These are phyloP conservation scores for Hypotaenidia philippensis DNA, from an alignment of 2,797 vertebrate species.

Conservation along the genomic window DNA sequence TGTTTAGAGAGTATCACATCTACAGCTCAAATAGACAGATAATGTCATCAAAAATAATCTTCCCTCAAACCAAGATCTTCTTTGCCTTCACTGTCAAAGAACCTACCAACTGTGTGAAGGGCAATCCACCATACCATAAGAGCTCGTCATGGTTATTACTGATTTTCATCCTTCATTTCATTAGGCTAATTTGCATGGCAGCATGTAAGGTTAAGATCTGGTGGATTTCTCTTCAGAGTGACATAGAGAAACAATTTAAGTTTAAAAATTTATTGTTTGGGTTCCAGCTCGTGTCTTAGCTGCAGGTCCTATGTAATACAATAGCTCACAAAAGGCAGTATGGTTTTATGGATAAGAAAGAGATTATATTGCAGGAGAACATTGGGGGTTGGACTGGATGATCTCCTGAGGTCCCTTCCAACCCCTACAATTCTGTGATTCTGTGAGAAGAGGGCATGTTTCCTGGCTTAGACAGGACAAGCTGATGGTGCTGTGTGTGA, in stretches of 20 bases:
- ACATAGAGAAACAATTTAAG: neutral
- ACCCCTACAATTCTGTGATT: too few species aligned
- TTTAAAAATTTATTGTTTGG: neutral
- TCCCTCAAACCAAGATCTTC: neutral
- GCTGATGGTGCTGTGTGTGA: neutral
- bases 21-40: neutral
- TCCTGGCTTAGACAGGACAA: neutral
- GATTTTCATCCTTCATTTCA: neutral
- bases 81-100: neutral
- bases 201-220: neutral
- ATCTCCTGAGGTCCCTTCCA: too few species aligned
- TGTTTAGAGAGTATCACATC: conserved; percentile 15
- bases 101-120: neutral
- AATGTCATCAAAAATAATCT: conserved; percentile 5
- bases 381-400: too few species aligned
- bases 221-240: neutral
- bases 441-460: fast-evolving
- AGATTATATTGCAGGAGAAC: neutral
- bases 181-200: neutral
- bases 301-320: neutral
- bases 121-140: neutral
- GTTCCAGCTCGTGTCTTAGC: neutral
- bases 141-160: neutral
- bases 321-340: neutral
- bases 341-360: neutral